Base-by-base conservation (phyloP, 2,888 invertebrate species). In the Epistrophe eligans region DNA sequence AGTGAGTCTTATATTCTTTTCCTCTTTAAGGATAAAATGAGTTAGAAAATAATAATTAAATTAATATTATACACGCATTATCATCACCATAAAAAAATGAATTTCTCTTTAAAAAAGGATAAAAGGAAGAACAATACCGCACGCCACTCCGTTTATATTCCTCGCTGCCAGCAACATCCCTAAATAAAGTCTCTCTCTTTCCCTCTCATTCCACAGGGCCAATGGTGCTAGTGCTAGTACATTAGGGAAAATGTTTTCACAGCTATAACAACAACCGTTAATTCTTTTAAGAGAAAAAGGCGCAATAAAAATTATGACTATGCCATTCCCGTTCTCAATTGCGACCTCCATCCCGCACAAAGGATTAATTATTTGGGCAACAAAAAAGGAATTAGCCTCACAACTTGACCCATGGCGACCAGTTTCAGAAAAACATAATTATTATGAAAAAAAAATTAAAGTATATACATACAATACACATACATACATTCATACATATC, bases 31-130 rank as follows among this genome's bases (percentile, higher is more conserved):
- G 67, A 70, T 15, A 19, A 9, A 70, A 35, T 17, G 38, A 62
- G 24, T 50, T 40, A 70, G 45, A 45, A 62, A 52, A 62, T 15
- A 70, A 60, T 77, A 52, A 83, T 79, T 74, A 79, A 74, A 74
- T 79, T 79, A 70, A 67, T 70, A 79, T 79, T 83, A 70, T 79
- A 48, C 58, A 79, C 79, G 67, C 73, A 72, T 64, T 72, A 77
- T 50, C 66, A 72, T 71, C 32, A 64, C 55, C 64, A 64, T 72
- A 74, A 64, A 55, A 55, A 24, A 52, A 24, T 55, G 52, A 70
- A 52, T 35, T 45, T 10, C 28, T 15, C 35, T 60, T 67, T 24
- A 35, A 40, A 57, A 24, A 73, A 60, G 67, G 48, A 79, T 35
- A 55, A 55, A 55, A 57, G 7, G 10, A 57, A 45, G 55, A 66